A percentile compares a stretch with the other conserved stretches of the same genome.
Evolutionary conservation across 2,113 vertebrate species (phyloP).

Genomic region (Labeo catla): DNA sequence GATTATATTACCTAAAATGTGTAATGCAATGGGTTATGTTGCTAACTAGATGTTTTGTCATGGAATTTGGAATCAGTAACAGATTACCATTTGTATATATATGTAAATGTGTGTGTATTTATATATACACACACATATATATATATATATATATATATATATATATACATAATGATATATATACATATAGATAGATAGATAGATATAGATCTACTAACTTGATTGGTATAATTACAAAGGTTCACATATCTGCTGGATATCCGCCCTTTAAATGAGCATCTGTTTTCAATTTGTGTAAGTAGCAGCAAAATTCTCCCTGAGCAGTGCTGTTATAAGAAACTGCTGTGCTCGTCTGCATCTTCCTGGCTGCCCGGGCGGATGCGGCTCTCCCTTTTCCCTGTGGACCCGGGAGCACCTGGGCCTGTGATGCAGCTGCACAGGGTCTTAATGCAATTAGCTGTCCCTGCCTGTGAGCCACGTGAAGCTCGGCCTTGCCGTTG

Average conservation of each 20-base stretch:
- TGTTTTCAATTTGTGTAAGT: conserved; percentile 9
- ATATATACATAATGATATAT: too few species aligned
- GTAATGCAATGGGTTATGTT: too few species aligned
- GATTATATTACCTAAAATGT: too few species aligned
- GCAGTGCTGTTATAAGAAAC: conserved; percentile 15
- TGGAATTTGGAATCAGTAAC: too few species aligned
- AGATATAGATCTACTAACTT: not conserved
- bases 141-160: too few species aligned
- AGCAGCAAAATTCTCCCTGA: conserved; percentile 34
- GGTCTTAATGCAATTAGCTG: conserved; percentile 55
- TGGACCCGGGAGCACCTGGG: conserved; percentile 46
- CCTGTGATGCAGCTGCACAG: conserved; percentile 37
- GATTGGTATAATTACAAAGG: not conserved
- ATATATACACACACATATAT: too few species aligned
- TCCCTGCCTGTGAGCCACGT: conserved; percentile 47
- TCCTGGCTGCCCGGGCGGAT: conserved; percentile 8
- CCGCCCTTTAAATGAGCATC: not conserved
- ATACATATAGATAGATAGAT: too few species aligned
- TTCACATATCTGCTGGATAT: not conserved
- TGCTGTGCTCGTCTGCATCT: conserved; percentile 1
- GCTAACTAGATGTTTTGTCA: too few species aligned
- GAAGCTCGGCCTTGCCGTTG: conserved; percentile 31
- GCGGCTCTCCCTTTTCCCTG: conserved; percentile 27
- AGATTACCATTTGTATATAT: too few species aligned
- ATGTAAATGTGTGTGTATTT: too few species aligned